Percentiles rank a stretch among this genome's conserved stretches.
These are phyloP conservation scores for Dinomys branickii DNA, from an alignment of 2,113 vertebrate species.

Conservation along the genomic window DNA sequence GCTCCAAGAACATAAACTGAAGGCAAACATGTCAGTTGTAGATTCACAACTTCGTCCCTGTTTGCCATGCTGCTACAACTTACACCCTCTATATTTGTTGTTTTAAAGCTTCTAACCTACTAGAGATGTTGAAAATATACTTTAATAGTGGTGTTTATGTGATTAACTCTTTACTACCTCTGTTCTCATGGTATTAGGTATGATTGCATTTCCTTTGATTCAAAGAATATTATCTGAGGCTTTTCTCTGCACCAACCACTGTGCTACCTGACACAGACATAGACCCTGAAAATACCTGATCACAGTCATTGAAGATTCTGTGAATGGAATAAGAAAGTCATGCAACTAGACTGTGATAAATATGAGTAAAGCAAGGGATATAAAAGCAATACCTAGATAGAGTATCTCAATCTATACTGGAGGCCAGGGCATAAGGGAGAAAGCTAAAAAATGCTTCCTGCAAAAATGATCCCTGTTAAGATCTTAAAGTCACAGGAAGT, in stretches of 20 bases:
- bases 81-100: background rate
- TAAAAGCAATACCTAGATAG: background rate
- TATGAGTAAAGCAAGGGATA: background rate
- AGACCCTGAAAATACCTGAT: background rate
- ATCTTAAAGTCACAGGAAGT: background rate
- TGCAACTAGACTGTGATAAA: background rate
- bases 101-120: background rate
- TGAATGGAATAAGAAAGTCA: background rate
- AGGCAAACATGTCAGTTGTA: background rate
- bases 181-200: background rate
- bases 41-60: background rate
- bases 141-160: background rate
- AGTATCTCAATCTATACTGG: background rate
- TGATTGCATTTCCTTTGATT: background rate
- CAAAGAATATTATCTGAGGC: background rate
- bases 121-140: background rate
- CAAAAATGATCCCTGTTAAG: background rate
- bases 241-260: background rate
- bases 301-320: background rate
- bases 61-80: background rate
- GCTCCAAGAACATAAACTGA: conserved; percentile 31
- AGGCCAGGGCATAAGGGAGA: background rate
- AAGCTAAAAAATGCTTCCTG: background rate
- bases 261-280: background rate
- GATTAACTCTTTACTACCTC: background rate